Evolutionary conservation across 1,140 invertebrate genomes (phyloP), one percentile per base, ranked within the genome.

Genomic region (Triops longicaudatus): DNA sequence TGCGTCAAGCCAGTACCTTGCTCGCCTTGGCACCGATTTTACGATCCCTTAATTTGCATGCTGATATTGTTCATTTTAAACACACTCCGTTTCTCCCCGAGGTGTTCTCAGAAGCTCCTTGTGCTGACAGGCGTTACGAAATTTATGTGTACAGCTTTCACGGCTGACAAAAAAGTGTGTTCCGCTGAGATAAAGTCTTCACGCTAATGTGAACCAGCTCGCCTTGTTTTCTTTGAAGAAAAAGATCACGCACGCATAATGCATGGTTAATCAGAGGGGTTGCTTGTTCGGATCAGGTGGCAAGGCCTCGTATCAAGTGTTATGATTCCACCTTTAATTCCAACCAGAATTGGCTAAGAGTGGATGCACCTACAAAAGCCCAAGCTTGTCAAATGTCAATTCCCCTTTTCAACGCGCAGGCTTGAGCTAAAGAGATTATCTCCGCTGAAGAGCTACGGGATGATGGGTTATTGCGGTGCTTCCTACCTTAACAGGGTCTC

Each of bases 341-440:
- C 50, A 7, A 63, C 50, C 50, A 63, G 22, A 4, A n/a, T 63
- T n/a, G 22, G 22, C 50, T 63, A 63, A 7, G 50, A 63, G n/a
- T 6, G 50, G 50, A 17, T 63, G 50, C 50, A 63, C 50, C 14
- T 22, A 63, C 50, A 63, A 63, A 63, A 63, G n/a, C 50, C 14
- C 14, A 22, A 63, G n/a, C 50, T 63, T 63, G 50, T 63, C 50
- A 63, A 63, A 63, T 63, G 50, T 63, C 50, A 63, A 17, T 10
- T 63, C 50, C 14, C 50, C 5, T 9, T 63, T 37, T 14, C 6
- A 63, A 6, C 6, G 10, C 10, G 6, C 10, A 17, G 50, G 9
- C 50, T 63, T 63, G 50, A 63, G 50, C 50, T 63, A 63, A 63
- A 63, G 22, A 63, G 50, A 63, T 63, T 63, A 63, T 63, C 50